Base-by-base conservation (phyloP, 2,113 vertebrate species). In the Sigmodon hispidus region DNA sequence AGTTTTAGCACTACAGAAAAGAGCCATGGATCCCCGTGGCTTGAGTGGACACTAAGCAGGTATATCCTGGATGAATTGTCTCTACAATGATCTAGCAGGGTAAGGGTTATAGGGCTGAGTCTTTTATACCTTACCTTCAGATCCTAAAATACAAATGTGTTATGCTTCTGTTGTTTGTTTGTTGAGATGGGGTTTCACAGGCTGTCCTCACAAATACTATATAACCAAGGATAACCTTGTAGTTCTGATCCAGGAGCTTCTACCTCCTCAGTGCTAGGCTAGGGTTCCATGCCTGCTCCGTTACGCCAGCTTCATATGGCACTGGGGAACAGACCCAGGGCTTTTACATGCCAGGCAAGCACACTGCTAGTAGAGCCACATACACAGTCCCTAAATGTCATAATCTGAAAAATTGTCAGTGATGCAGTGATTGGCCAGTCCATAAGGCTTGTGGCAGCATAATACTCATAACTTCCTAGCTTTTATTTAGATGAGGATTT, bases 401-500 rank as follows among this genome's bases (percentile, higher is more conserved):
- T 48, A 50, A 81, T 84, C 63, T 85, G 24, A 63, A 90, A 26
- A 80, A 67, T 73, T 70, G 45, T 24, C 61, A 75, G 29, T 67
- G 61, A 89, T 81, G 85, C n/a, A 57, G 50, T 72, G 55, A 77
- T 36, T 75, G 61, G 67, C 76, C 65, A 57, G 2, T 2, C 55
- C 48, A 1, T 26, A 69, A 84, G 36, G 15, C 93, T 92, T 65
- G 29, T 85, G 29, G 26, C 45, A 55, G 2, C 67, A 52, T 24
- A 45, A 24, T 34, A n/a, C 34, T 94, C 55, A 7, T 75, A 73
- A 65, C 50, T 45, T 50, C 67, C 57, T 24, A 80, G 85, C 17
- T 89, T 93, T 90, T 77, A 52, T 52, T 75, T 59, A 83, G 65
- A 31, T 55, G 24, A 93, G 43, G 40, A 19, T 84, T 61, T 76